Evolutionary conservation across 2,113 vertebrate genomes (phyloP).

Genomic region (Callospermophilus lateralis): DNA sequence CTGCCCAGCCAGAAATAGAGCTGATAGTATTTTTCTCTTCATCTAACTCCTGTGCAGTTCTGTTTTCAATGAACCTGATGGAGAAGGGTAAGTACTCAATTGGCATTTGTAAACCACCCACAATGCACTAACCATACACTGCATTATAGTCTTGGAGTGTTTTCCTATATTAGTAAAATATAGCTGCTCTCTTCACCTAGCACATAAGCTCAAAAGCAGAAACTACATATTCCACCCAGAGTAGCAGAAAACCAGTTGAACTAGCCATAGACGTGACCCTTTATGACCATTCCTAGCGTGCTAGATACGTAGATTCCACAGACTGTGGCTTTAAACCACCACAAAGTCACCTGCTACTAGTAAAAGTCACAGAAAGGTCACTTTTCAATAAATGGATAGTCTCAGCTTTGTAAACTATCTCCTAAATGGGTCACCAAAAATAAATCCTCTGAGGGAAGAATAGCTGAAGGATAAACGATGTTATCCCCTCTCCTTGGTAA

Average conservation of each 20-base stretch:
- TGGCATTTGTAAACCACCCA: background rate
- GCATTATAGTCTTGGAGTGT: background rate
- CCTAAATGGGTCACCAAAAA: conserved; percentile 79
- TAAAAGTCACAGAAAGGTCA: conserved; percentile 57
- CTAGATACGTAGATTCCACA: background rate
- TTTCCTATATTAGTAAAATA: background rate
- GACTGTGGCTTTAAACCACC: background rate
- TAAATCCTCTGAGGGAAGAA: conserved; percentile 65
- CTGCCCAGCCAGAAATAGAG: background rate
- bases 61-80: background rate
- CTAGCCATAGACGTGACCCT: background rate
- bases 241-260: background rate
- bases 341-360: background rate
- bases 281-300: background rate
- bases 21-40: background rate
- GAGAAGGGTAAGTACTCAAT: background rate
- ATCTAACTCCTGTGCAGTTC: background rate
- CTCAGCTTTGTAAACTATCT: conserved; percentile 58
- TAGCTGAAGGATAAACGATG: conserved; percentile 73
- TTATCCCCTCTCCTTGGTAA: conserved; percentile 78
- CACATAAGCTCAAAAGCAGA: background rate
- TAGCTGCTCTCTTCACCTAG: background rate
- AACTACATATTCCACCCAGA: background rate
- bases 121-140: background rate
- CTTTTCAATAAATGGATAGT: conserved; percentile 66